Evolutionary conservation across 2,888 invertebrate species (phyloP), one percentile per base, ranked within the genome.

Genomic region (Azorinus chamasolen): DNA sequence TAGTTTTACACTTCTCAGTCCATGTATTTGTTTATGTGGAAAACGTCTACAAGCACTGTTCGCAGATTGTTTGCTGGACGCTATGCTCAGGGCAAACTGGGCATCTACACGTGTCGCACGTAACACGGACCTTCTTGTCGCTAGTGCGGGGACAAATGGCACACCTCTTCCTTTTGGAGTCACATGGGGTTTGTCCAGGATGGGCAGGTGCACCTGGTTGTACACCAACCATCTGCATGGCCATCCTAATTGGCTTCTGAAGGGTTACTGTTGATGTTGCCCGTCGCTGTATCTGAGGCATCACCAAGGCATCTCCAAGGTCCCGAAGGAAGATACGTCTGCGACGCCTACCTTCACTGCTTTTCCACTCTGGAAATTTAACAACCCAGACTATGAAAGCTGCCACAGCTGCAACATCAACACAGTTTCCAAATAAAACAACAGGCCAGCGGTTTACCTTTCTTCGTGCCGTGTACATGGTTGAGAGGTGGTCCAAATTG

Each of bases 341-440:
- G 54, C 54, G 54, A 27, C 10, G 32, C 37, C n/a, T 54, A 54
- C 14, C 32, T 54, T 54, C 37, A 54, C 54, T 27, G 25, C 54
- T 54, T 54, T 54, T 54, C 32, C 54, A 32, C 32, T 54, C 20
- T 18, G 45, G 45, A 45, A 45, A 45, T 45, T 20, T 45, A 16
- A 45, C 45, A 45, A 45, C 45, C 54, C 54, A 54, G 54, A 54
- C 32, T n/a, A 54, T 32, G 37, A 54, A 54, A 37, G 54, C 54
- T 54, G 37, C 32, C 25, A 54, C 25, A 54, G 54, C 32, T 32
- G 32, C 54, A 37, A 54, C 54, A 54, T 54, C 25, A 45, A 45
- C 45, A 18, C 45, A 45, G 20, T 45, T 45, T 8, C 6, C 45
- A 45, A 45, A 45, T 8, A 54, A 6, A 32, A 54, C 54, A 54